A percentile compares a stretch with the other conserved stretches of the same genome.
Evolutionary conservation across 2,113 vertebrate species (phyloP).

Genomic region (Tragelaphus scriptus): DNA sequence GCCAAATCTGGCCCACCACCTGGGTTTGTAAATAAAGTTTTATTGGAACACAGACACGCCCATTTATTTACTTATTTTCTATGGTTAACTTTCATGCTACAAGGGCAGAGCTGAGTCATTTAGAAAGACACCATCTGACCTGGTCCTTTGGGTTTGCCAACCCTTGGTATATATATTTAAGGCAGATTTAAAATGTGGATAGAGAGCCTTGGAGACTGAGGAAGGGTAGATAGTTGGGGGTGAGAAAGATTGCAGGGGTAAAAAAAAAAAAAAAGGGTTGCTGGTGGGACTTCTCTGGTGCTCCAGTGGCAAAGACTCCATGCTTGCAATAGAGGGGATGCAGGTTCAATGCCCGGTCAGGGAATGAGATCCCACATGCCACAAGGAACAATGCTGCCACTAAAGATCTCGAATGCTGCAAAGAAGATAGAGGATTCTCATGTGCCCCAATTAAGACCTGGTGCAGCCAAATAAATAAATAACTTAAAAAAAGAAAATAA

Average conservation of each 20-base stretch:
- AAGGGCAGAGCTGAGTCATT: background rate
- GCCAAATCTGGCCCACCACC: background rate
- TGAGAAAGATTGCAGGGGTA: background rate
- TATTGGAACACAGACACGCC: background rate
- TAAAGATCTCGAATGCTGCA: background rate
- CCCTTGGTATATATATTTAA: background rate
- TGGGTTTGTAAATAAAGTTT: slow-evolving; percentile 25
- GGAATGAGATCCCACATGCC: background rate
- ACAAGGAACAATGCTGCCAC: background rate
- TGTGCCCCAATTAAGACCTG: background rate
- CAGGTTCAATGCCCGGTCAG: background rate
- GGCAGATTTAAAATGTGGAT: background rate
- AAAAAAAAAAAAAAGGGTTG: background rate
- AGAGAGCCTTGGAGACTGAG: background rate
- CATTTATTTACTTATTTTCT: background rate
- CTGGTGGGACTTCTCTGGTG: background rate
- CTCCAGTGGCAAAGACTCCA: background rate
- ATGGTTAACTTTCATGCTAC: background rate
- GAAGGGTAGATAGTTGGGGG: background rate
- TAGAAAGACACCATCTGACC: background rate
- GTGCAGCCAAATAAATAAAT: background rate
- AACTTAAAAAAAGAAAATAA: background rate
- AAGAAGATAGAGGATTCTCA: background rate
- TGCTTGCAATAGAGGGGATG: background rate
- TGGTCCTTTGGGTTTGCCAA: background rate